Evolutionary conservation across 2,797 vertebrate species (phyloP), one percentile per base, ranked within the genome.

Genomic region (Astyanax mexicanus): DNA sequence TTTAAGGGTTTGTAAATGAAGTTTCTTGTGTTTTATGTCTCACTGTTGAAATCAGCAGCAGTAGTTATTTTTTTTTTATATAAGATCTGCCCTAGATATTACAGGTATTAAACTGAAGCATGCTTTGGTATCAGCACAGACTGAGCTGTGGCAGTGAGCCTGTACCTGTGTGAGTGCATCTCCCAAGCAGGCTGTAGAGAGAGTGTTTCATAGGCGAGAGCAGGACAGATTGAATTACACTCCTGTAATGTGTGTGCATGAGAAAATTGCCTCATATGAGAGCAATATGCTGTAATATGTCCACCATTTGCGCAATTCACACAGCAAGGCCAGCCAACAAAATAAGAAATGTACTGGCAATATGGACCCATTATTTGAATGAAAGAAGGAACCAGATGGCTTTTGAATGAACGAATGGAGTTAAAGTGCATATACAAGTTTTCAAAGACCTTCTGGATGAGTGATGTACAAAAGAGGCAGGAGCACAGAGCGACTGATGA

Each of bases 221-320:
- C 1, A 37, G 51, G 64, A 75, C 71, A 72, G 67, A 84, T 38
- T 57, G 76, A 79, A 75, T 72, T 60, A 67, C 35, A 25, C 58
- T 4, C 35, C 35, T 54, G 40, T 49, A 69, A 61, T 72, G 44
- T 38, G 54, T 15, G 58, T 11, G 57, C 27, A 51, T 10, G 65
- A 3, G 69, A 69, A 75, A 64, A 74, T 74, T 74, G 71, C 58
- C 47, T 51, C 32, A 13, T 42, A 79, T 32, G 23, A 65, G 27
- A 72, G 68, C 67, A 71, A 75, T 65, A 60, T 27, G 19, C 15
- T 51, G 44, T 65, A 75, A 66, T 60, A 52, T 19, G 49, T 80
- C 68, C 58, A 38, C 29, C 68, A 75, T 60, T 75, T 67, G 54
- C 29, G 35, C 78, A 72, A 70, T 67, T 69, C 45, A 66, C 78